Conservation (phyloP, 2,888 invertebrate species). For the Tineola bisselliella region DNA sequence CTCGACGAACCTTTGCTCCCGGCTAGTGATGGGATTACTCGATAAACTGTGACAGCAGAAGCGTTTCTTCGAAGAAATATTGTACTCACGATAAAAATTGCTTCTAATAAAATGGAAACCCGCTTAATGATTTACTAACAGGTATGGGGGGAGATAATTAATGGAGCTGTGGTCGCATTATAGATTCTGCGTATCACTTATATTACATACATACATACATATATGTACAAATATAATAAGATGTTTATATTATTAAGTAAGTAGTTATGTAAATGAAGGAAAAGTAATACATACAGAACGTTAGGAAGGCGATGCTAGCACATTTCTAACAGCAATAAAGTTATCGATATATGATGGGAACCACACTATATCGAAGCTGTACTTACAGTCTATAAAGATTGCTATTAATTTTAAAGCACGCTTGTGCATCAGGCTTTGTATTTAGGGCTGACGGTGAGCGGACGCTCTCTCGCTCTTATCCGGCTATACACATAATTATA, state of each 20-base stretch:
- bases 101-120: background rate
- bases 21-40: constrained; percentile 57
- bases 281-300: too few species aligned
- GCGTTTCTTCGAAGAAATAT: constrained; percentile 31
- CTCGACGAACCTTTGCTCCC: constrained; percentile 56
- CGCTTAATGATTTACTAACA: background rate
- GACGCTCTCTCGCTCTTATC: constrained; percentile 16
- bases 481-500: constrained; percentile 52
- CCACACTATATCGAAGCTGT: constrained; percentile 19
- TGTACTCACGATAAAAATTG: constrained; percentile 17
- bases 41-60: constrained; percentile 54
- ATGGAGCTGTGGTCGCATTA: background rate
- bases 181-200: background rate
- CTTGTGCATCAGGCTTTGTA: constrained; percentile 9
- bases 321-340: constrained; percentile 19
- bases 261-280: too few species aligned
- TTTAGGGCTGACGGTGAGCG: constrained; percentile 13
- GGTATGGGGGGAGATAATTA: background rate
- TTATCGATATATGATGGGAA: constrained; percentile 30
- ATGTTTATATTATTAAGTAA: too few species aligned
- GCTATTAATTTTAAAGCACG: constrained; percentile 59
- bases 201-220: too few species aligned
- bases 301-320: too few species aligned
- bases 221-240: too few species aligned
- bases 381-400: constrained; percentile 57